phyloP scores from a whole-genome alignment of 2,888 invertebrate genomes.

The Rhingia rostrata region DNA sequence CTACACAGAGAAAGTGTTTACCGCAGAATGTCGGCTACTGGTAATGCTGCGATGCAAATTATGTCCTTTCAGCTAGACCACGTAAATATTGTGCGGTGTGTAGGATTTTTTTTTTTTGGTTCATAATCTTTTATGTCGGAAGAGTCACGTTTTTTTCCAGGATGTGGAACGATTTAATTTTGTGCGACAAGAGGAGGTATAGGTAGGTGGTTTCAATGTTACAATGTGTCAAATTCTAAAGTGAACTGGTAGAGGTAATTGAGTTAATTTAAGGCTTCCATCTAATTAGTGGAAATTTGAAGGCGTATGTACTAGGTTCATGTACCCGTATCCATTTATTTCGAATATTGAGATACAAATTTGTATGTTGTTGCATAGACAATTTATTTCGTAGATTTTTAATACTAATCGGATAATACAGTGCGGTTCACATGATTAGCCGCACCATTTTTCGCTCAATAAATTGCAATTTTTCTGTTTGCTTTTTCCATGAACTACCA shows the following conservation, averaged over 20 bases:
- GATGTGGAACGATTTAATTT: conserved; percentile 53
- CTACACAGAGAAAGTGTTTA: conserved; percentile 65
- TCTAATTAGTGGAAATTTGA: conserved; percentile 55
- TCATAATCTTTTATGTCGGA: conserved; percentile 61
- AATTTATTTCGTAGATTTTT: no score
- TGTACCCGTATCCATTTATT: no score
- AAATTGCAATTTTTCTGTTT: no score
- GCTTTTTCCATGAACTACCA: no score
- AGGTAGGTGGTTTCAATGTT: conserved; percentile 28
- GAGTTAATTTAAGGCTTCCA: conserved; percentile 65
- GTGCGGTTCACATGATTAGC: no score
- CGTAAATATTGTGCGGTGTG: conserved; percentile 27
- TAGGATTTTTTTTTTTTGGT: conserved; percentile 46
- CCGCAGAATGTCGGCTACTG: conserved; percentile 73
- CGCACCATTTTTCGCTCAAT: no score
- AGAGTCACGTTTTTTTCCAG: conserved; percentile 54
- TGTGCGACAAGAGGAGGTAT: conserved; percentile 36
- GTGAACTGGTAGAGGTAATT: conserved; percentile 41
- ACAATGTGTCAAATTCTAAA: conserved; percentile 39
- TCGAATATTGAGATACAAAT: no score
- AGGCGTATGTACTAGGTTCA: no score
- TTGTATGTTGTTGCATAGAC: no score
- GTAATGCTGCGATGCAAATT: conserved; percentile 73
- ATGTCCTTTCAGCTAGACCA: conserved; percentile 71
- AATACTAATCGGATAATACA: no score